Evolutionary conservation across 2,888 invertebrate genomes (phyloP).

Genomic region (Liopterus haemorrhoidalis): DNA sequence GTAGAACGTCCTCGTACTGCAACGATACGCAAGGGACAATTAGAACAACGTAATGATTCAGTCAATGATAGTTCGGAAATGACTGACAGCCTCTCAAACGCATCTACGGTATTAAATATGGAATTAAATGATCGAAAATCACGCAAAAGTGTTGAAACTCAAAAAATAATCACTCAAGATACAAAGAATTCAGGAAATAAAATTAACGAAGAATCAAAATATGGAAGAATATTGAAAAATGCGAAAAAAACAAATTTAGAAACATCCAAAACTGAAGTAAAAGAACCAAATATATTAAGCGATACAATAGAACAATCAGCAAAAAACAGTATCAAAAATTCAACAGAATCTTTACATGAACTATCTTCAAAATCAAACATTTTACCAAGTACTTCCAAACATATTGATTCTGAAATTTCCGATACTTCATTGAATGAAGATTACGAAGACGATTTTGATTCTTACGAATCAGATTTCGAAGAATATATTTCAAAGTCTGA

Average conservation of each 20-base stretch:
- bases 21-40: slow-evolving; percentile 38
- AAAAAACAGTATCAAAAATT: too few relatives aligned
- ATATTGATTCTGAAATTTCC: too few relatives aligned
- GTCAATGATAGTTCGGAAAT: too few relatives aligned
- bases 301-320: too few relatives aligned
- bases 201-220: slow-evolving; percentile 8
- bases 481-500: slow-evolving; percentile 33
- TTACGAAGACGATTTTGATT: slow-evolving; percentile 54
- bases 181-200: slow-evolving; percentile 6
- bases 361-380: too few relatives aligned
- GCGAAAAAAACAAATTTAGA: slow-evolving; percentile 2
- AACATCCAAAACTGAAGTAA: slow-evolving; percentile 20
- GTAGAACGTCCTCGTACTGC: slow-evolving; percentile 43
- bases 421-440: too few relatives aligned
- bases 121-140: slow-evolving; percentile 3
- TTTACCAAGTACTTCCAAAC: too few relatives aligned
- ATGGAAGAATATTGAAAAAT: slow-evolving; percentile 14
- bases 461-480: slow-evolving; percentile 55
- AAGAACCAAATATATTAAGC: too few relatives aligned
- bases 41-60: not conserved
- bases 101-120: too few relatives aligned
- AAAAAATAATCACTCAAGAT: not conserved
- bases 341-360: too few relatives aligned
- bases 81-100: too few relatives aligned
- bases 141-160: slow-evolving; percentile 11